These are phyloP conservation scores for Chaunax sp. DNA, from an alignment of 2,797 vertebrate genomes.

Conservation along the genomic window DNA sequence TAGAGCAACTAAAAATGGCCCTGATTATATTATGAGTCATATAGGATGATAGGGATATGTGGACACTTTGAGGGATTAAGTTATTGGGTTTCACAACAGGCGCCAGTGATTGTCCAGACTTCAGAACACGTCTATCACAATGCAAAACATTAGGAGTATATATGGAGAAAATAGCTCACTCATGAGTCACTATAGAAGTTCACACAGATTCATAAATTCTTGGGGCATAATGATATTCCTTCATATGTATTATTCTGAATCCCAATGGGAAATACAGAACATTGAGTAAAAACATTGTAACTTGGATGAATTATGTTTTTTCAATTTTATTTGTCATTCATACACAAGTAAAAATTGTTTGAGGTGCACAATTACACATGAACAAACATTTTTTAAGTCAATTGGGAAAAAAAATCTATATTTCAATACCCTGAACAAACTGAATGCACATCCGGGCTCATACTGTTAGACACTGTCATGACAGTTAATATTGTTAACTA, in stretches of 20 bases:
- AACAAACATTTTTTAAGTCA: slow-evolving; percentile 18
- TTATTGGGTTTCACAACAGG: slow-evolving; percentile 82
- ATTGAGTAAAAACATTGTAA: slow-evolving; percentile 8
- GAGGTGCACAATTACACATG: slow-evolving; percentile 30
- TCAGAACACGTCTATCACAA: slow-evolving; percentile 38
- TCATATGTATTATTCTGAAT: background rate
- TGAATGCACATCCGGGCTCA: slow-evolving; percentile 14
- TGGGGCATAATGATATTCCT: slow-evolving; percentile 1
- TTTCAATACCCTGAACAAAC: slow-evolving; percentile 4
- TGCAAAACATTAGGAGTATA: slow-evolving; percentile 31
- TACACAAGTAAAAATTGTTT: slow-evolving; percentile 50
- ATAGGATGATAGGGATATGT: slow-evolving; percentile 56
- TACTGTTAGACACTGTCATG: slow-evolving; percentile 6
- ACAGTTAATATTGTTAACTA: slow-evolving; percentile 15
- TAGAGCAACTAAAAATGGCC: slow-evolving; percentile 78
- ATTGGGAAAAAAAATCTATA: background rate
- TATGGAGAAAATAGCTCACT: slow-evolving; percentile 26
- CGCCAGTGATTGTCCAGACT: slow-evolving; percentile 63
- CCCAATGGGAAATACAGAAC: background rate
- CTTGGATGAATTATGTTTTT: slow-evolving; percentile 10
- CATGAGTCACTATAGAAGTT: slow-evolving; percentile 26
- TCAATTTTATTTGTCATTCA: slow-evolving; percentile 62
- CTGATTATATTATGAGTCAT: slow-evolving; percentile 72
- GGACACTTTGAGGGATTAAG: slow-evolving; percentile 67
- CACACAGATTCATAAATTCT: background rate